Evolutionary conservation across 1,140 invertebrate species (phyloP), one percentile per base, ranked within the genome.

Genomic region (Streblospio benedicti): DNA sequence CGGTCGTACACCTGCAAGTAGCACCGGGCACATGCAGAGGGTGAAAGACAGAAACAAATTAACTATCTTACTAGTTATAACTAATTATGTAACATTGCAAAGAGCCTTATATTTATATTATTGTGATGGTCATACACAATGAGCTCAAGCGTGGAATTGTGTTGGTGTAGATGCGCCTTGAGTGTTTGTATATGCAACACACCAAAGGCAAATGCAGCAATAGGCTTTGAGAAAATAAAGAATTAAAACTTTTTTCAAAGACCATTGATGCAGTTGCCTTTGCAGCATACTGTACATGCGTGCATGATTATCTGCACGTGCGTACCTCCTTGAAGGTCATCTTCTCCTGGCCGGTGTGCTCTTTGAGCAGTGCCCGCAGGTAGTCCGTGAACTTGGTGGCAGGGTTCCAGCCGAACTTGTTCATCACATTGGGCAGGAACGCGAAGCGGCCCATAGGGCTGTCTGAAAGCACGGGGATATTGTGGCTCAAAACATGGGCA

Each of bases 351-450:
- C 69, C 67, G 23, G 68, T 69, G 38, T 66, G 67, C 25, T 67
- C 64, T 6, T 62, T 58, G 4, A 76, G 50, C n/a, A 61, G 60
- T 25, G 70, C 58, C 5, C 72, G 69, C 45, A 76, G 69, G 70
- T 68, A 74, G 2, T 67, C 44, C 45, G 65, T 69, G 33, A 74
- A 67, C 32, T 61, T 59, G 31, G n/a, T n/a, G 3, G 31, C 53
- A 0, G 73, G 69, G 53, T 75, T 76, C 72, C 72, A 75, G 6
- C 73, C 73, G 45, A 69, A 75, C 0, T 63, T 64, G 3, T 43
- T 57, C 2, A 71, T 28, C 14, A 76, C 49, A 52, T 76, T 76
- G 5, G 71, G 72, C n/a, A 73, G 44, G 1, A 71, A 60, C 45
- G 9, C 23, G 16, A 55, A 23, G 16, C 32, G 44, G 20, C 31